Base-by-base conservation (phyloP, 2,113 vertebrate genomes). In the Labrus mixtus region DNA sequence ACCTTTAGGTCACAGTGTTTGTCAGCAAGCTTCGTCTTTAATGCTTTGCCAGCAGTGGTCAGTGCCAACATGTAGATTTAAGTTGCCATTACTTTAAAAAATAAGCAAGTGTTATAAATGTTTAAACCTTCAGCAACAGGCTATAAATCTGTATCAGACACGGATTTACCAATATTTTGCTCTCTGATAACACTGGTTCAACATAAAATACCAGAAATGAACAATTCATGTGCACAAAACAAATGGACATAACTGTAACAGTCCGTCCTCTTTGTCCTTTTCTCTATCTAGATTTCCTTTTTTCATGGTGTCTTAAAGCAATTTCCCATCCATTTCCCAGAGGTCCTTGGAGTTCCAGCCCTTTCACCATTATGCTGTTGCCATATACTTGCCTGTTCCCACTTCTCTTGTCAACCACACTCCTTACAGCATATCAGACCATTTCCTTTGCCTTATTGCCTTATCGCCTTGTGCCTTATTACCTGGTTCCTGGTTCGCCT, bases 1-100 rank as follows among this genome's bases (percentile, higher is more conserved):
- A 85, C 75, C 84, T 85, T 79, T 77, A 51, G 51, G 78, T 72
- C 54, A 1, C 17, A 2, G 37, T 33, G 23, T 79, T 87, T 82
- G 68, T 85, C 67, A 76, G 73, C 54, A 67, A 61, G 57, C 60
- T 43, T 73, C 57, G 66, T 33, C 22, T 79, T 62, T 62, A 59
- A 45, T 87, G 64, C 74, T 36, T 17, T 46, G 84, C 64, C 80
- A 83, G 78, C 86, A 72, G 43, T 22, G 45, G 17, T 64, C 58
- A 13, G 29, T 80, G 82, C 79, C 77, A 85, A 70, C 13, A 25
- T 76, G 33, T 67, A 20, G 76, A 45, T 37, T 68, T 46, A 56
- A 57, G 46, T 41, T 10, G 36, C 58, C 23, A 45, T 73, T 51
- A 63, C 56, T n/a, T n/a, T 45, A 45, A 45, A 45, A 45, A 33